phyloP scores from a whole-genome alignment of 2,113 vertebrate species.

The Macrotus californicus region DNA sequence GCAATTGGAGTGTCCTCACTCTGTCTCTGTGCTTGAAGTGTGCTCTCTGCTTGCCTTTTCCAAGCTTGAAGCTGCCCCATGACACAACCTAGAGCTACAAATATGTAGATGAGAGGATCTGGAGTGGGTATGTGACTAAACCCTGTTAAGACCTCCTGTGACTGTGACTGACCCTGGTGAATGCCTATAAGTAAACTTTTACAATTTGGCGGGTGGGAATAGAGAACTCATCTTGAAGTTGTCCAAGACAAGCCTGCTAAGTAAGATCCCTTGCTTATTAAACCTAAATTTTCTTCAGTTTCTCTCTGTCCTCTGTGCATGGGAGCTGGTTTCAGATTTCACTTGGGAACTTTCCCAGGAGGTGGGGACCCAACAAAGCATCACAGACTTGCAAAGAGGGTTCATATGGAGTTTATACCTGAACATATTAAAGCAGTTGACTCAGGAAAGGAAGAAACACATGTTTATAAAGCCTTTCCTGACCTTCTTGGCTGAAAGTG shows the following conservation, averaged over 20 bases:
- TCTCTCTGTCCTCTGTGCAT: background rate
- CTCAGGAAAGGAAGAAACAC: background rate
- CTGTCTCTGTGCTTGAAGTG: background rate
- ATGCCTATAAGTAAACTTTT: background rate
- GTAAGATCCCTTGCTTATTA: background rate
- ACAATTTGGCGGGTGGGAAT: background rate
- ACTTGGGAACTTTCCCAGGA: background rate
- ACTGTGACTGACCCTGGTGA: background rate
- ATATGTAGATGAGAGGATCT: background rate
- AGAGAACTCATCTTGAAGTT: background rate
- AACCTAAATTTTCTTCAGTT: background rate
- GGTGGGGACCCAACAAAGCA: background rate
- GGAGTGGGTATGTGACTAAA: background rate
- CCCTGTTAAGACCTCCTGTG: background rate
- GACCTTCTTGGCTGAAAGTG: background rate
- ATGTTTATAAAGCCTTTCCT: background rate
- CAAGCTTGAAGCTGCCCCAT: background rate
- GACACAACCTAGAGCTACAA: background rate
- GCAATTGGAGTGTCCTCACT: background rate
- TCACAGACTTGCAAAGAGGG: background rate
- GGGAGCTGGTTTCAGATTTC: background rate
- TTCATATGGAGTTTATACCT: background rate
- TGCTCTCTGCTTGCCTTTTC: background rate
- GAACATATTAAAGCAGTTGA: background rate
- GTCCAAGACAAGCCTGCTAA: background rate